A percentile compares a stretch with the other conserved stretches of the same genome.
These are phyloP conservation scores for Hesperophylax magnus DNA, from an alignment of 1,140 invertebrate genomes.

Conservation along the genomic window DNA sequence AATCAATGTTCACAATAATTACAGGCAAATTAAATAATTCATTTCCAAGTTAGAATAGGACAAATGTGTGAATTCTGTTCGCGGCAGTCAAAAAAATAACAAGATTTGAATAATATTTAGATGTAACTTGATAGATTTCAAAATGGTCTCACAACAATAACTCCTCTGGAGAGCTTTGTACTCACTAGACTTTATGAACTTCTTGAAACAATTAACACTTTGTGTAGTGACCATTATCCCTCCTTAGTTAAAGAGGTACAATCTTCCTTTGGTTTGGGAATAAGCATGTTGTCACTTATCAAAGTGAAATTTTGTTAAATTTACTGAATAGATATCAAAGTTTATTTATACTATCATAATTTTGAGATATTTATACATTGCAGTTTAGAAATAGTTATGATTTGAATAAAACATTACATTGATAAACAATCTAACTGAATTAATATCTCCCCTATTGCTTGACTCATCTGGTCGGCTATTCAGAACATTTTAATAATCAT, in stretches of 20 bases:
- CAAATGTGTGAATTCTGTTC: too few relatives aligned
- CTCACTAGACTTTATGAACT: too few relatives aligned
- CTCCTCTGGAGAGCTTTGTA: too few relatives aligned
- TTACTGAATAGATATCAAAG: slow-evolving; percentile 40
- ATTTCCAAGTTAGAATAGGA: too few relatives aligned
- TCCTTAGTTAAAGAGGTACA: slow-evolving; percentile 32
- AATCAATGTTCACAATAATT: neutral
- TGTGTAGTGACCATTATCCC: slow-evolving; percentile 39
- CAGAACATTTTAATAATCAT: neutral
- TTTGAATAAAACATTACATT: slow-evolving; percentile 12
- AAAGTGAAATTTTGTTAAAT: slow-evolving; percentile 32
- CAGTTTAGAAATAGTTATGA: slow-evolving; percentile 30
- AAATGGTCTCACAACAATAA: too few relatives aligned
- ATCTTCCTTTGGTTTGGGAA: slow-evolving; percentile 31
- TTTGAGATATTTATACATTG: slow-evolving; percentile 37
- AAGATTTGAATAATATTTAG: too few relatives aligned
- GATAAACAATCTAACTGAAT: slow-evolving; percentile 4
- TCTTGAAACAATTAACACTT: neutral
- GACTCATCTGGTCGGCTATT: neutral
- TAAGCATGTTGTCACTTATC: slow-evolving; percentile 29
- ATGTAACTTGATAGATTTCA: too few relatives aligned
- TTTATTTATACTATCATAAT: slow-evolving; percentile 37
- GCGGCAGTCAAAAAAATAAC: too few relatives aligned
- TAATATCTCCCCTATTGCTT: neutral
- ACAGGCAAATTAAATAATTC: too few relatives aligned